A percentile compares a stretch with the other conserved stretches of the same genome.
phyloP scores from a whole-genome alignment of 2,113 vertebrate species.

The Stigmatopora nigra region DNA sequence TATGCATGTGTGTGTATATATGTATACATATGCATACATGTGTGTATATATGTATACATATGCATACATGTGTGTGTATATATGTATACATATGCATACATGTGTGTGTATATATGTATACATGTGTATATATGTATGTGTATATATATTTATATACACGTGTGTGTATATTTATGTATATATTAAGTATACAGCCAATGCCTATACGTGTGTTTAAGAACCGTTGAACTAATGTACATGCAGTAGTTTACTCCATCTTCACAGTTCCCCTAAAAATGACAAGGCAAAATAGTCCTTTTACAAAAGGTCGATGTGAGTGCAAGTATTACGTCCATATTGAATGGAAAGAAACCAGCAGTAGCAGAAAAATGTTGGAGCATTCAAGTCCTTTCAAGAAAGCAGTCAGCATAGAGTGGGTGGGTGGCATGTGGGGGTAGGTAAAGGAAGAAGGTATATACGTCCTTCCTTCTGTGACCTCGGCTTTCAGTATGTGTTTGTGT shows the following conservation, averaged over 20 bases:
- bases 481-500: conserved; percentile 23
- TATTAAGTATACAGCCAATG: no score
- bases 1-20: no score
- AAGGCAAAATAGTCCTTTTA: neutral
- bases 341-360: neutral
- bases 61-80: no score
- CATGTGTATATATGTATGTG: no score
- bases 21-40: no score
- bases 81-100: no score
- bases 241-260: neutral
- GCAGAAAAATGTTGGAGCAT: neutral
- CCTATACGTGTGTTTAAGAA: neutral
- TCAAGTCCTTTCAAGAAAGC: conserved; percentile 13
- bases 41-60: no score
- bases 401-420: neutral
- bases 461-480: conserved; percentile 29
- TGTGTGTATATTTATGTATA: no score
- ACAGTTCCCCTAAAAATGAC: conserved; percentile 3
- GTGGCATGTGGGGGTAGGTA: conserved; percentile 15
- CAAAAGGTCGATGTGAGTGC: conserved; percentile 12
- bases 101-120: no score
- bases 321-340: neutral
- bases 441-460: conserved; percentile 20
- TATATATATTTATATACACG: no score
- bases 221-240: neutral